Conservation (phyloP, 2,888 invertebrate genomes). For the Coelinius sp. region DNA sequence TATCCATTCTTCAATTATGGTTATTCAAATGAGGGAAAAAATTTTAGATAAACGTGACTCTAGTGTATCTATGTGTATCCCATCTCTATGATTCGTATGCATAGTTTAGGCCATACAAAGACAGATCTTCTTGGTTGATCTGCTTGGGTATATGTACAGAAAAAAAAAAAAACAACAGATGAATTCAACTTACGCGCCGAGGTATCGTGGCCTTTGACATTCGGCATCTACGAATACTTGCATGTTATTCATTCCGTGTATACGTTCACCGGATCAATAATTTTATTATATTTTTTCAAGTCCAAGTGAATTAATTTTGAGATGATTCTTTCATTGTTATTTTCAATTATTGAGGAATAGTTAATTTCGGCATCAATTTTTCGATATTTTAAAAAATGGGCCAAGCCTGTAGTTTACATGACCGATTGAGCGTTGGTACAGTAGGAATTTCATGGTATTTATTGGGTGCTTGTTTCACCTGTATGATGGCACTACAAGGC, state of each 20-base stretch:
- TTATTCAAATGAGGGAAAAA: constrained; percentile 21
- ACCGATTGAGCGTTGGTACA: too few relatives aligned
- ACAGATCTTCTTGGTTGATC: not conserved
- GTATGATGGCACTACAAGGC: not conserved
- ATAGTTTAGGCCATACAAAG: not conserved
- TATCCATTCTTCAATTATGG: constrained; percentile 3
- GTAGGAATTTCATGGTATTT: too few relatives aligned
- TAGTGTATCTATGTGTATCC: not conserved
- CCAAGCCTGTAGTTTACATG: too few relatives aligned
- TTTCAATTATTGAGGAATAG: not conserved
- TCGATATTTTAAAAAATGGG: too few relatives aligned
- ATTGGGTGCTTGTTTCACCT: not conserved
- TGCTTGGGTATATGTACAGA: constrained; percentile 1
- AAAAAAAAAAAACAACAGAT: constrained; percentile 21
- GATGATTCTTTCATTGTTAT: not conserved
- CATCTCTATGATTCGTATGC: not conserved
- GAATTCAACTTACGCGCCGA: constrained; percentile 35
- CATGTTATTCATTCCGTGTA: not conserved
- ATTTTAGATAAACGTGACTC: not conserved
- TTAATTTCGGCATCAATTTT: not conserved
- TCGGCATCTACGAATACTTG: constrained; percentile 16
- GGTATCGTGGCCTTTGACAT: constrained; percentile 38
- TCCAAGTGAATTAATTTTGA: too few relatives aligned
- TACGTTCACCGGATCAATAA: constrained; percentile 2
- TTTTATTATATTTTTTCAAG: too few relatives aligned